Percentiles rank a stretch among this genome's conserved stretches.
Conservation (phyloP, 2,797 vertebrate genomes). For the Benthosema pterotum region DNA sequence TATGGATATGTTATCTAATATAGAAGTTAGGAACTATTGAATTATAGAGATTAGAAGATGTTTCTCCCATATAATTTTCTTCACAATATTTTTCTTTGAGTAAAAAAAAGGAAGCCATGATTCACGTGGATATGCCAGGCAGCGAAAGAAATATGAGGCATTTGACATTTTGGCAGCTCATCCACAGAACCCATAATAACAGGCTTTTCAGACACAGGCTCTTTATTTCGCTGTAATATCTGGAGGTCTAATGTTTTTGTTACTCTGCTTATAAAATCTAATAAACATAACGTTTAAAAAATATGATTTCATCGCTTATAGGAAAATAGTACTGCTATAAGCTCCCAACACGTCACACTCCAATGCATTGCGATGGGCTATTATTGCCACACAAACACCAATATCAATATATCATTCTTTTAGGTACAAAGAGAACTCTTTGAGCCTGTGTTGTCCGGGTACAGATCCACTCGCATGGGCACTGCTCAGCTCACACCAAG, state of each 20-base stretch:
- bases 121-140: neutral
- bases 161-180: neutral
- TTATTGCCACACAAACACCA: too few relatives aligned
- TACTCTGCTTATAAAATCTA: too few relatives aligned
- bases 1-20: too few relatives aligned
- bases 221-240: neutral
- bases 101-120: neutral
- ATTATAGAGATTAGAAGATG: too few relatives aligned
- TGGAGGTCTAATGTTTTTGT: too few relatives aligned
- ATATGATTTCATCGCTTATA: too few relatives aligned
- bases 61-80: too few relatives aligned
- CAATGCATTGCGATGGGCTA: too few relatives aligned
- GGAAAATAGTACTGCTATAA: too few relatives aligned
- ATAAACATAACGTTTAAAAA: too few relatives aligned
- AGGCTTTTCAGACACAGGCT: neutral
- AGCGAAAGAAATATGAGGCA: neutral
- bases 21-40: too few relatives aligned
- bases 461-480: slow-evolving; percentile 2
- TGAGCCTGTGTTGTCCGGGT: neutral
- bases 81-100: neutral
- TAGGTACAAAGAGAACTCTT: slow-evolving; percentile 1
- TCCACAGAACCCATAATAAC: neutral
- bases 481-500: slow-evolving; percentile 20
- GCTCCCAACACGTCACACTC: too few relatives aligned
- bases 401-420: neutral